Conservation (phyloP, 2,797 vertebrate genomes). For the Smutsia gigantea region DNA sequence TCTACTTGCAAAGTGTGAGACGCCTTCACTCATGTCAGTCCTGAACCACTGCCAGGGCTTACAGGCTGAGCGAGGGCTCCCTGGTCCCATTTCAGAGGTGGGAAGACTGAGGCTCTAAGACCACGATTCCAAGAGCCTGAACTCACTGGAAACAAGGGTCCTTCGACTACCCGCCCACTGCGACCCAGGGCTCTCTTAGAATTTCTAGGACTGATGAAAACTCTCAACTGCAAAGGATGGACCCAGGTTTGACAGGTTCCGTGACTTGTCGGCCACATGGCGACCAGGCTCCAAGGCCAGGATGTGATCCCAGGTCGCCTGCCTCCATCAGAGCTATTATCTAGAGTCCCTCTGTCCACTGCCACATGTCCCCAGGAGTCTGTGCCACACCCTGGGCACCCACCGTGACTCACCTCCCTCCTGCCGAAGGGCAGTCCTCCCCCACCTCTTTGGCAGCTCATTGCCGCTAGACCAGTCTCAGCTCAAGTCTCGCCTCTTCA, state of each 20-base stretch:
- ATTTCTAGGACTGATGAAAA: not conserved
- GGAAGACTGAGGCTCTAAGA: not conserved
- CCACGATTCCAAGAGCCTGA: not conserved
- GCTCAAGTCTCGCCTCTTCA: not conserved
- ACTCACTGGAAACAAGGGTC: not conserved
- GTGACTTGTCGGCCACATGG: not conserved
- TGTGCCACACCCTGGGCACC: not conserved
- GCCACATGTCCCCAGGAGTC: not conserved
- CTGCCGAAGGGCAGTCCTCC: not conserved
- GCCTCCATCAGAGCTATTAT: not conserved
- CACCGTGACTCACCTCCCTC: not conserved
- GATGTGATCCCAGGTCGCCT: no score
- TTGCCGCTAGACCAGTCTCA: not conserved
- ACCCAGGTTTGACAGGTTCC: not conserved
- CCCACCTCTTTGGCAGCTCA: not conserved
- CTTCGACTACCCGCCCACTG: not conserved
- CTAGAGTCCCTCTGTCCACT: not conserved
- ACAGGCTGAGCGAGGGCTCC: fast-evolving
- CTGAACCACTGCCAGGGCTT: not conserved
- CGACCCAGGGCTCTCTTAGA: not conserved
- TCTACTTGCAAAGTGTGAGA: fast-evolving
- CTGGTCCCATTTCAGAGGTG: not conserved
- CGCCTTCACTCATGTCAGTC: not conserved
- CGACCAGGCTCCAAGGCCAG: not conserved
- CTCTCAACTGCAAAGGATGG: not conserved